These are phyloP conservation scores for Anguilla megastoma DNA, from an alignment of 2,797 vertebrate genomes.

Conservation along the genomic window DNA sequence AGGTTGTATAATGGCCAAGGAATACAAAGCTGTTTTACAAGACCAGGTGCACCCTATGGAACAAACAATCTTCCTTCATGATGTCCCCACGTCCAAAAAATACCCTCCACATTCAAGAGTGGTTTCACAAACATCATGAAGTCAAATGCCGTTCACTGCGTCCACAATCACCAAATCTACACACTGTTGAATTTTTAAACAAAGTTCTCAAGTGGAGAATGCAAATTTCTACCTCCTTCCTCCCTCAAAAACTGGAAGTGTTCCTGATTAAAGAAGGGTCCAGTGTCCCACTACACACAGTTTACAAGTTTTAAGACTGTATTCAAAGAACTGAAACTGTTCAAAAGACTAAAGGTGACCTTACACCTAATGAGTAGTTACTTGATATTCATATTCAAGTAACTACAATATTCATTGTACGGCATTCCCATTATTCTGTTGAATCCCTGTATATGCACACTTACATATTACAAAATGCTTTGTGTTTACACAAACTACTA, in stretches of 20 bases:
- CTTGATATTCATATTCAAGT: too few species aligned
- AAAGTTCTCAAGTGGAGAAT: not conserved
- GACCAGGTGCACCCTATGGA: not conserved
- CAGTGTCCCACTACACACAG: too few species aligned
- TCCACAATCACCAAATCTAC: not conserved
- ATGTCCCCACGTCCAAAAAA: not conserved
- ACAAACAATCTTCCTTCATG: not conserved
- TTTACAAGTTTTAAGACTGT: not conserved
- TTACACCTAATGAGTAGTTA: too few species aligned
- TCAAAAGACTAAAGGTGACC: too few species aligned
- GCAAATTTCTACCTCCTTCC: not conserved
- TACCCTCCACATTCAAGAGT: not conserved
- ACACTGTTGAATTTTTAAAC: not conserved
- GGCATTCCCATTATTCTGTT: too few species aligned
- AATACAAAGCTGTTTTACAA: not conserved
- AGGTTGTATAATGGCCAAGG: not conserved
- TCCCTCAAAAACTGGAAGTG: not conserved
- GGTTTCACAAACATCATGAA: not conserved
- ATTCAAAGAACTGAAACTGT: too few species aligned
- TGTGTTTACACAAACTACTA: not conserved
- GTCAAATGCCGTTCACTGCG: not conserved
- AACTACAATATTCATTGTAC: too few species aligned
- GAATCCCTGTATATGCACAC: not conserved
- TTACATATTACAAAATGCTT: not conserved
- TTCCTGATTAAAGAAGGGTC: too few species aligned